These are phyloP conservation scores for Myripristis murdjan DNA, from an alignment of 2,797 vertebrate species.

Conservation along the genomic window DNA sequence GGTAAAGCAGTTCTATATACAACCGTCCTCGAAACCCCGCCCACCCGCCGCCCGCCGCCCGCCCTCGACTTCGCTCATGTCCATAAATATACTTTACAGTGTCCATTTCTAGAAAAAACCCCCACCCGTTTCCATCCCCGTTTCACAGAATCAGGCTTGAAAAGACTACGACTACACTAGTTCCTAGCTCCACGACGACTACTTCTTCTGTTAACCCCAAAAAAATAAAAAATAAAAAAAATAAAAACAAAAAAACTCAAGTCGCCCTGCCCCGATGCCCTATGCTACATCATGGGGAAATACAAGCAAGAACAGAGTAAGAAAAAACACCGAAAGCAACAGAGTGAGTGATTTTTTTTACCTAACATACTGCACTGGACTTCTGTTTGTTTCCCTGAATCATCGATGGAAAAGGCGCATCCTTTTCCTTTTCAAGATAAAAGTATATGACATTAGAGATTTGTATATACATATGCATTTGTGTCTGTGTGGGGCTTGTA, in stretches of 20 bases:
- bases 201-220: constrained; percentile 55
- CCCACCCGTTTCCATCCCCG: constrained; percentile 3
- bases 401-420: constrained; percentile 79
- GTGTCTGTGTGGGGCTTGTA: constrained; percentile 78
- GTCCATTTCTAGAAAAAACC: constrained; percentile 60
- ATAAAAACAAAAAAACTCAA: constrained; percentile 42
- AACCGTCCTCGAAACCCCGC: constrained; percentile 59
- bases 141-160: constrained; percentile 76
- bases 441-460: constrained; percentile 84
- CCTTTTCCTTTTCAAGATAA: constrained; percentile 83
- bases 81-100: constrained; percentile 79
- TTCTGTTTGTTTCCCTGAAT: constrained; percentile 86
- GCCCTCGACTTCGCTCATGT: constrained; percentile 27
- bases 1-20: constrained; percentile 80
- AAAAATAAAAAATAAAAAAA: no score
- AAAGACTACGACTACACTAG: constrained; percentile 76
- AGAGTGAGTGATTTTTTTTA: constrained; percentile 62
- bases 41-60: constrained; percentile 9
- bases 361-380: constrained; percentile 82
- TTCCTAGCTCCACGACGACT: constrained; percentile 71
- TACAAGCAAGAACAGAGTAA: constrained; percentile 66
- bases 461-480: constrained; percentile 84
- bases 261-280: constrained; percentile 57
- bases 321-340: constrained; percentile 74
- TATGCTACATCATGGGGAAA: constrained; percentile 79